Conservation (phyloP, 2,113 vertebrate genomes). For the Larimichthys crocea region DNA sequence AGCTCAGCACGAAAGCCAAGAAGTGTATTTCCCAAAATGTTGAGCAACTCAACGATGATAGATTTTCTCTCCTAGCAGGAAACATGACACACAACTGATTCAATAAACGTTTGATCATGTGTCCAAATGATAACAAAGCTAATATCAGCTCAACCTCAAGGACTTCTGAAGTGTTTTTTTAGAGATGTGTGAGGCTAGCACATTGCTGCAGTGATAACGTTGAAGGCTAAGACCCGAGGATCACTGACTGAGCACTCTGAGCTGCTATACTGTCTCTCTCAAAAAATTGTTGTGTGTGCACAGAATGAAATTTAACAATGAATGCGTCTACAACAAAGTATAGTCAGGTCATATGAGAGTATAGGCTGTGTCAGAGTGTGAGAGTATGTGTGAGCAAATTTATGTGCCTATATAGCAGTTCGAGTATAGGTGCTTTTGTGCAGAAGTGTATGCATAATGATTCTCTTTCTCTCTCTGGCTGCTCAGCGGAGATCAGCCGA, state of each 20-base stretch:
- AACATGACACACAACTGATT: conserved; percentile 17
- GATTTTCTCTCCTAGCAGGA: neutral
- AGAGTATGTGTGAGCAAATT: conserved; percentile 17
- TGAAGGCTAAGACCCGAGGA: conserved; percentile 30
- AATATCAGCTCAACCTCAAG: conserved; percentile 13
- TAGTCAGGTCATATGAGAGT: neutral
- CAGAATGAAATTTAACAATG: conserved; percentile 33
- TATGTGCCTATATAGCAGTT: conserved; percentile 21
- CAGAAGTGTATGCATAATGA: conserved; percentile 62
- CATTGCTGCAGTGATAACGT: conserved; percentile 17
- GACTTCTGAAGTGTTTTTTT: conserved; percentile 7
- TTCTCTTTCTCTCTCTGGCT: conserved; percentile 50
- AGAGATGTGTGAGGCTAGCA: conserved; percentile 15
- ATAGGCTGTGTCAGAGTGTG: neutral
- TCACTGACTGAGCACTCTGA: conserved; percentile 35
- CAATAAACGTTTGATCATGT: conserved; percentile 10
- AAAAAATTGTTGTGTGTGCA: conserved; percentile 36
- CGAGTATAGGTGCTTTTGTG: conserved; percentile 35
- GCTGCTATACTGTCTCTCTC: conserved; percentile 31
- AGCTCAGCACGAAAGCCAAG: conserved; percentile 4
- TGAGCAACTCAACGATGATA: neutral
- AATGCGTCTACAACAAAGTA: conserved; percentile 22
- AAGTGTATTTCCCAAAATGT: conserved; percentile 15
- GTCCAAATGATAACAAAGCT: conserved; percentile 5
- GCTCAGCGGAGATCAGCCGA: conserved; percentile 71